Evolutionary conservation across 2,797 vertebrate species (phyloP), one percentile per base, ranked within the genome.

Genomic region (Oceanodroma leucorhoa): DNA sequence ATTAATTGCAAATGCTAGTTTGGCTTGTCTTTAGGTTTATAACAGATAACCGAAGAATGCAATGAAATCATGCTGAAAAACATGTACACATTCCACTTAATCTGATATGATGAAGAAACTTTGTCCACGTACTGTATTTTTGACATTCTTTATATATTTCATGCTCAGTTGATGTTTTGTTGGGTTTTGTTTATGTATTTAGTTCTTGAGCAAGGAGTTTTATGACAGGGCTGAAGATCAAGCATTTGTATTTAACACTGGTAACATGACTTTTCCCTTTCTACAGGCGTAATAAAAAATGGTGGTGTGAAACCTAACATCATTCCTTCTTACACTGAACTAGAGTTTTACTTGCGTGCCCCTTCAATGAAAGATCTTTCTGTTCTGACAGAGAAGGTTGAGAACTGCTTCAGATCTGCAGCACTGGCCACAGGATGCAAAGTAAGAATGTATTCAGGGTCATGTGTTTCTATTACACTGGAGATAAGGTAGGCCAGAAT

Each of bases 241-340:
- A 54, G 20, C 12, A 22, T 21, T 61, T 89, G 24, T 46, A 20
- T 76, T 79, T 60, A 69, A 50, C 5, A 29, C 65, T 72, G 64
- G 18, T 93, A 80, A 94, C 18, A 45, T 24, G 36, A 40, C 81
- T 97, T 80, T 94, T 95, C 51, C 69, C 48, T 89, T 83, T 66
- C 96, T 95, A 17, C 80, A 99, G 99, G 99, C 76, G 97, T 99
- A 97, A 99, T 99, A 97, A 99, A 98, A 97, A 98, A 99, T 64
- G 99, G 99, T 94, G 98, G 99, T 16, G 97, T 98, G 96, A 99
- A 98, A 95, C 98, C 99, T 79, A 99, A 99, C 96, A 99, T 99
- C 76, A 99, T 99, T 97, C 99, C 99, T 36, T 98, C 97, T 95
- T 99, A 98, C 92, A 96, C 98, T 11, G 99, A 99, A 77, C 91